Evolutionary conservation across 30 jellyfish, hydroid and myxozoan genomes (phyloP), one percentile per base, ranked within the genome.

Genomic region (Mastigias papua): DNA sequence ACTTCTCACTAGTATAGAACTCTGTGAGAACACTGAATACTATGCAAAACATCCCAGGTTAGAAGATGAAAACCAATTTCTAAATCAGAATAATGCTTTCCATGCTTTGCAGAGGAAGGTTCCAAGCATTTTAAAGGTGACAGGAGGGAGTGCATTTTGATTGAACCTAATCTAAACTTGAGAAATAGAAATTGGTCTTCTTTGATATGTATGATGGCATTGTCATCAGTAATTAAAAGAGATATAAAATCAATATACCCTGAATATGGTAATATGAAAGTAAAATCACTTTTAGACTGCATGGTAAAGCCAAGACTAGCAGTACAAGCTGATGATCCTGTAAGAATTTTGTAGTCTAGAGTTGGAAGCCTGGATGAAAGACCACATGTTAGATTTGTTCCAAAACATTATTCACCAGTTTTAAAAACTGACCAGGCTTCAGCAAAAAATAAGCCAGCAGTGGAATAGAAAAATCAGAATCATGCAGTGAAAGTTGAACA

Each of bases 1-100:
- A 31, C 17, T 27, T 48, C 67, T 58, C 19, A 60, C 89, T 11
- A 11, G 80, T 80, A 79, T 79, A 23, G 89, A 79, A 80, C 69
- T 79, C 48, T 79, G 15, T 23, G 23, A 28, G 66, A 17, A 77
- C 61, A 57, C 78, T 7, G 32, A 57, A 29, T 77, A 49, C 78
- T 77, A 77, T 26, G 77, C 78, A 46, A 3, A 28, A 22, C 88
- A 77, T 77, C 88, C 88, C 7, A 42, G 54, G 54, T 42, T 42
- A 42, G 54, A 42, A 42, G 54, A 42, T 42, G 54, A 42, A 42
- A 42, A 42, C 54, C 54, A 42, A 42, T 42, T 42, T 42, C 54
- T 42, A 42, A 77, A 35, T 28, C 37, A 49, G 60, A 77, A 77
- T 0, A 23, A 20, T 23, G 10, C 88, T 6, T 77, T 77, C 50